Base-by-base conservation (phyloP, 2,797 vertebrate genomes). In the Thamnophis elegans region DNA sequence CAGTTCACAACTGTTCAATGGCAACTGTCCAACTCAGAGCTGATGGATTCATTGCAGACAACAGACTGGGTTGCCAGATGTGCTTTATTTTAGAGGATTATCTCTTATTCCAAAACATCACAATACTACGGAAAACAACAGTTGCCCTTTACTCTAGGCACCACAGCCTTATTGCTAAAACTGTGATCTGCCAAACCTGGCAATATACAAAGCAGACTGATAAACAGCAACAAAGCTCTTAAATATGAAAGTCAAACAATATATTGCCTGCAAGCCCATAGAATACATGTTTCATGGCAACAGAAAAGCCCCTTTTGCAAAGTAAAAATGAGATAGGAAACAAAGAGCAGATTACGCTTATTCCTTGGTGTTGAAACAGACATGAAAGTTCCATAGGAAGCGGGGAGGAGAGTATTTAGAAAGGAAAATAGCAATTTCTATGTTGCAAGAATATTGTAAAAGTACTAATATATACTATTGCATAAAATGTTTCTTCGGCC, bases 41-140 rank as follows among this genome's bases (percentile, higher is more conserved):
- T 85, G 85, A 60, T 82, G 32, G 92, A 88, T 93, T 88, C 90
- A 89, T 56, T 60, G 85, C 92, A 87, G 42, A 93, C 53, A 18
- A 92, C 89, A 93, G 85, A 93, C 55, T 14, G n/a, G 56, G 28
- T 32, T 88, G 92, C 85, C 89, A 91, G 92, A 90, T 88, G 85
- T 88, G 65, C 55, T 26, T 91, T 91, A 78, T 88, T 88, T 88
- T 62, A 78, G 54, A 51, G 65, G 89, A 93, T 93, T 93, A 90
- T 93, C 65, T 93, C 65, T 90, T 91, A 91, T 88, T 93, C 55
- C 56, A 82, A 91, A 86, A 88, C 92, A 90, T 88, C 47, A 82
- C 86, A 60, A 88, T 88, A 51, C 55, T 88, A 62, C 20, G 42
- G 89, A 88, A 90, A 90, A 93, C 42, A 78, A 88, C 86, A 60